phyloP scores from a whole-genome alignment of 2,888 invertebrate genomes.

The Pyrgus malvae region DNA sequence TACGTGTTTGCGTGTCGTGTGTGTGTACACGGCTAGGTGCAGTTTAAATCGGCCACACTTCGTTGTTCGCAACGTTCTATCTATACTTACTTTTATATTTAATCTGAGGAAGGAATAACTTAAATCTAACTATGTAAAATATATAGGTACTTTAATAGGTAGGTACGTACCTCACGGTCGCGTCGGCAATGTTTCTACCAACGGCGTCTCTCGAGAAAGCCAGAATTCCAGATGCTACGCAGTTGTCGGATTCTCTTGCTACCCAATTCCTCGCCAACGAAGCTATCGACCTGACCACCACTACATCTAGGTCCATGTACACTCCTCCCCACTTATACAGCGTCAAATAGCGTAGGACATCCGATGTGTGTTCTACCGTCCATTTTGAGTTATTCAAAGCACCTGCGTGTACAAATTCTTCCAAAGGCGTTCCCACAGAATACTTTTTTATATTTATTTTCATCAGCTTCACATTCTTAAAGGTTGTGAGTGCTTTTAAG shows the following conservation, averaged over 20 bases:
- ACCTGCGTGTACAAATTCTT: slow-evolving; percentile 73
- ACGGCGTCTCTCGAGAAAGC: slow-evolving; percentile 70
- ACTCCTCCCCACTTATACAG: slow-evolving; percentile 90
- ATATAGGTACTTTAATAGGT: too few species aligned
- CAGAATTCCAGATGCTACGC: slow-evolving; percentile 86
- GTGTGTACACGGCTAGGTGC: too few species aligned
- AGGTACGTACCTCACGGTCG: slow-evolving; percentile 44
- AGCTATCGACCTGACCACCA: slow-evolving; percentile 83
- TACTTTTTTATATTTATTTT: slow-evolving; percentile 77
- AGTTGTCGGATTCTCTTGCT: slow-evolving; percentile 80
- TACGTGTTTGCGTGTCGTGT: too few species aligned
- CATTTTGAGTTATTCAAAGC: slow-evolving; percentile 76
- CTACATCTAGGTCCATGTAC: slow-evolving; percentile 88
- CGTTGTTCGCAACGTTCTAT: too few species aligned
- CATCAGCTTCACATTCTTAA: slow-evolving; percentile 74
- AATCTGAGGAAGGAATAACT: too few species aligned
- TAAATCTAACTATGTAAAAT: too few species aligned
- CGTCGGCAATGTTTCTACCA: slow-evolving; percentile 44
- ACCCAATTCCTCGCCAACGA: slow-evolving; percentile 82
- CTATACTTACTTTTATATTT: too few species aligned
- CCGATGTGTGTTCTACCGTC: slow-evolving; percentile 83
- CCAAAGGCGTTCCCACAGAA: slow-evolving; percentile 79
- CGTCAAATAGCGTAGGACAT: slow-evolving; percentile 84
- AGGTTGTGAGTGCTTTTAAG: slow-evolving; percentile 51
- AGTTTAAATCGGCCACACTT: too few species aligned